These are phyloP conservation scores for Cephus pygmeus DNA, from an alignment of 2,888 invertebrate genomes.

Conservation along the genomic window DNA sequence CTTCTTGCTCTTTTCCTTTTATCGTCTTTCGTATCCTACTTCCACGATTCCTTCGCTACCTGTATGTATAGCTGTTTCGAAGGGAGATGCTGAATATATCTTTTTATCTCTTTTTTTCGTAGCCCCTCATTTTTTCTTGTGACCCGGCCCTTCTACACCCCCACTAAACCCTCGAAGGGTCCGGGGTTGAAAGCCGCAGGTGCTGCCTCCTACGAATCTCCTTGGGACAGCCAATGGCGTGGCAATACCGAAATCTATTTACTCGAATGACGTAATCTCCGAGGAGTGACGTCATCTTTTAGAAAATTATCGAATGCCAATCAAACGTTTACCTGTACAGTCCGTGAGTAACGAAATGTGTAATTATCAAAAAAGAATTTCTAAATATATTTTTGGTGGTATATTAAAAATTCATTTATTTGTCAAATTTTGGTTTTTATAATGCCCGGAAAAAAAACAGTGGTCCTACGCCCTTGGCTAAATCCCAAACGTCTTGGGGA, in stretches of 20 bases:
- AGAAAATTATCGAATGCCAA: not conserved
- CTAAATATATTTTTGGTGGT: not conserved
- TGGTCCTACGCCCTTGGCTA: conserved; percentile 41
- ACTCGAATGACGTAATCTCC: not conserved
- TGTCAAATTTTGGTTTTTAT: not conserved
- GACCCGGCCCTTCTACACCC: conserved; percentile 39
- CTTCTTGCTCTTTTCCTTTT: conserved; percentile 21
- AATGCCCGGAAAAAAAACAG: conserved; percentile 12
- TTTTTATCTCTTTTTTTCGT: conserved; percentile 24
- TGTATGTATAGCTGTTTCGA: conserved; percentile 1
- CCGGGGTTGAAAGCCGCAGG: conserved; percentile 57
- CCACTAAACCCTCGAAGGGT: conserved; percentile 30
- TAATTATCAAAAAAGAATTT: not conserved
- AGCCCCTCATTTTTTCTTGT: conserved; percentile 35
- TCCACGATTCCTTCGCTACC: conserved; percentile 18
- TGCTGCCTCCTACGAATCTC: conserved; percentile 52
- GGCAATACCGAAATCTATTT: not conserved
- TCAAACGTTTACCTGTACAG: not conserved
- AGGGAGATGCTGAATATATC: conserved; percentile 21
- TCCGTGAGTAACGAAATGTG: not conserved
- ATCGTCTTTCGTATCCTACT: conserved; percentile 21
- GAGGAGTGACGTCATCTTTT: not conserved
- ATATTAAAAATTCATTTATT: not conserved
- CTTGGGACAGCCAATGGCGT: conserved; percentile 40
- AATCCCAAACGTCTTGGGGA: conserved; percentile 40